These are phyloP conservation scores for Macquaria australasica DNA, from an alignment of 2,113 vertebrate genomes.

Conservation along the genomic window DNA sequence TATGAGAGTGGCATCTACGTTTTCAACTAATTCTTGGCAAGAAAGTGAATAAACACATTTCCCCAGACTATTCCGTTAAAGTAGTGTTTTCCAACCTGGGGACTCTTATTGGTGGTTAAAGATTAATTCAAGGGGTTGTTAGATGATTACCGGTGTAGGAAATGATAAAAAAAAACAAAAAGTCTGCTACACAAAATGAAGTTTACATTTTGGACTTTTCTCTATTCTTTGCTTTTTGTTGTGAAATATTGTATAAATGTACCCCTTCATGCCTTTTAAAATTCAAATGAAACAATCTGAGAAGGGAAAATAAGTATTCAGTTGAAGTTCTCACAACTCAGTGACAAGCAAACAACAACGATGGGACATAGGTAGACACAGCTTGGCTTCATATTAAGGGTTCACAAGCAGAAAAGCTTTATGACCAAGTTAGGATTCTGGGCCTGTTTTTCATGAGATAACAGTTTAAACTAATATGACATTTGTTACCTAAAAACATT, in stretches of 20 bases:
- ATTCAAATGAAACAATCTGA: background rate
- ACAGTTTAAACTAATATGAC: too few relatives aligned
- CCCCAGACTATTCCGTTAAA: background rate
- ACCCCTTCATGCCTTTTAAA: too few relatives aligned
- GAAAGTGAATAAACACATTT: background rate
- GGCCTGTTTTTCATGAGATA: too few relatives aligned
- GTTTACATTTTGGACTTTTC: background rate
- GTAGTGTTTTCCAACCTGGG: background rate
- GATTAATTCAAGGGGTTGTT: background rate
- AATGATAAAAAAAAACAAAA: background rate
- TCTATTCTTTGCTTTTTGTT: background rate
- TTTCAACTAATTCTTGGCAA: background rate
- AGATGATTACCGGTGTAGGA: slow-evolving; percentile 21
- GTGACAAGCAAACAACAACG: background rate
- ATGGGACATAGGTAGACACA: background rate
- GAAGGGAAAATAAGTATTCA: background rate
- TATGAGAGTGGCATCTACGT: background rate
- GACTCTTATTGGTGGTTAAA: background rate
- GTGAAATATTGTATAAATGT: background rate
- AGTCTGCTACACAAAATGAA: background rate
- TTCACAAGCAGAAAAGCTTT: too few relatives aligned
- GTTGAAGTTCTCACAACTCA: background rate
- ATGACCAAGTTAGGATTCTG: too few relatives aligned
- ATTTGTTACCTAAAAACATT: too few relatives aligned
- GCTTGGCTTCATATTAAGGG: too few relatives aligned